Evolutionary conservation across 2,113 vertebrate genomes (phyloP).

Genomic region (Microtus richardsoni): DNA sequence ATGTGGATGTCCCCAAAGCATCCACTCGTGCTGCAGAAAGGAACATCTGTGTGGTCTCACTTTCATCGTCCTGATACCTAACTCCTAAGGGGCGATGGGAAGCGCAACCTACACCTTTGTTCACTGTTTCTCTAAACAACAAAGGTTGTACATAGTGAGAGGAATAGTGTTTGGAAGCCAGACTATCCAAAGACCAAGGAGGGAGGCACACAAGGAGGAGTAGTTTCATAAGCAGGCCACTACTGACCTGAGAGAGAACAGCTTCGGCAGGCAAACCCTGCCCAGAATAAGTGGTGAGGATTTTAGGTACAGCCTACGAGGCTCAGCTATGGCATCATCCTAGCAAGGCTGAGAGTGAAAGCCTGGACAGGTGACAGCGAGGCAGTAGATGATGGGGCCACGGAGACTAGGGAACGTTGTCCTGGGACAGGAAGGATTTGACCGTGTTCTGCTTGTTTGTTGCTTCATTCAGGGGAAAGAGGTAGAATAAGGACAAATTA

Average conservation of each 20-base stretch:
- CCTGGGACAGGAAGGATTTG: not conserved
- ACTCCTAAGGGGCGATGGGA: not conserved
- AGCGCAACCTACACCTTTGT: not conserved
- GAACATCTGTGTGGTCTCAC: not conserved
- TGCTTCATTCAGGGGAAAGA: not conserved
- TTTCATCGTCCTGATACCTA: not conserved
- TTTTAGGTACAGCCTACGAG: too few species aligned
- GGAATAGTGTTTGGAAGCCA: not conserved
- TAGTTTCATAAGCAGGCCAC: not conserved
- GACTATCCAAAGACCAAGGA: not conserved
- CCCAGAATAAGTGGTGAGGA: not conserved
- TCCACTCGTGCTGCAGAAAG: not conserved
- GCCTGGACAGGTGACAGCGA: fast-evolving
- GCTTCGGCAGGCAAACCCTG: not conserved
- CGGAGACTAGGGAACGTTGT: fast-evolving
- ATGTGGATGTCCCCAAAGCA: not conserved
- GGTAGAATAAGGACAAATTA: not conserved
- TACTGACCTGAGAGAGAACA: slow-evolving; percentile 2
- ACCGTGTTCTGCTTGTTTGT: not conserved
- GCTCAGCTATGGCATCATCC: not conserved
- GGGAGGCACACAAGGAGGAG: not conserved
- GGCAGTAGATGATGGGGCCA: fast-evolving
- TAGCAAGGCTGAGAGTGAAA: not conserved
- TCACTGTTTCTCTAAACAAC: not conserved
- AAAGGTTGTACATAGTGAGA: not conserved